These are phyloP conservation scores for Eucidaris tribuloides DNA, from an alignment of 35 echinoderm and acorn worm species.

Conservation along the genomic window DNA sequence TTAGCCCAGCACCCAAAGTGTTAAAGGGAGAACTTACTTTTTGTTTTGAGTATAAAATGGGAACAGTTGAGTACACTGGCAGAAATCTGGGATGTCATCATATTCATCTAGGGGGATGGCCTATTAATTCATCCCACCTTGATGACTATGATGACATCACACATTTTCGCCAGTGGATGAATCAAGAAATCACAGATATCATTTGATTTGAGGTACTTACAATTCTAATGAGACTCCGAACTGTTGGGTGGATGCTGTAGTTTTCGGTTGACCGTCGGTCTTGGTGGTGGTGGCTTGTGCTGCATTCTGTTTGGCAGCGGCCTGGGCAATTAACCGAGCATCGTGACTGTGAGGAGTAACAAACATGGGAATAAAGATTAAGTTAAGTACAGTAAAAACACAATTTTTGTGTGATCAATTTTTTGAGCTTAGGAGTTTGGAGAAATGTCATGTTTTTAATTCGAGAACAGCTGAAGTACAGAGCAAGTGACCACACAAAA, in stretches of 20 bases:
- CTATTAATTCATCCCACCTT: no score
- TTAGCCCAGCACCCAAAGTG: no score
- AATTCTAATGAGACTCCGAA: conserved; percentile 79
- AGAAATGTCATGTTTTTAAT: no score
- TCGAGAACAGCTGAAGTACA: no score
- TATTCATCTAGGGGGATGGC: no score
- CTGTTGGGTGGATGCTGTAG: conserved; percentile 45
- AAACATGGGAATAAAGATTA: not conserved
- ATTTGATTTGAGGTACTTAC: conserved; percentile 47
- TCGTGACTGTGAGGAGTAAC: conserved; percentile 67
- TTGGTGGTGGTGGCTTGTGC: not conserved
- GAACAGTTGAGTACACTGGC: not conserved
- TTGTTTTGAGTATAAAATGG: not conserved
- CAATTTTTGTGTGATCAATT: not conserved
- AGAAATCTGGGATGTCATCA: no score
- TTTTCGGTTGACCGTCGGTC: not conserved
- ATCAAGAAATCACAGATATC: not conserved
- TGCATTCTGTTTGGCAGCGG: conserved; percentile 6
- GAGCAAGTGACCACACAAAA: no score
- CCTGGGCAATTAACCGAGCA: conserved; percentile 29
- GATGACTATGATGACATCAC: not conserved
- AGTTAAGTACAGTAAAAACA: not conserved
- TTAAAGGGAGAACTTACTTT: no score
- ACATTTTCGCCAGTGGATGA: no score
- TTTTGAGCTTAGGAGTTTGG: not conserved